Percentiles rank a stretch among this genome's conserved stretches.
Conservation (phyloP, 2,888 invertebrate genomes). For the Drosophila bunnanda region DNA sequence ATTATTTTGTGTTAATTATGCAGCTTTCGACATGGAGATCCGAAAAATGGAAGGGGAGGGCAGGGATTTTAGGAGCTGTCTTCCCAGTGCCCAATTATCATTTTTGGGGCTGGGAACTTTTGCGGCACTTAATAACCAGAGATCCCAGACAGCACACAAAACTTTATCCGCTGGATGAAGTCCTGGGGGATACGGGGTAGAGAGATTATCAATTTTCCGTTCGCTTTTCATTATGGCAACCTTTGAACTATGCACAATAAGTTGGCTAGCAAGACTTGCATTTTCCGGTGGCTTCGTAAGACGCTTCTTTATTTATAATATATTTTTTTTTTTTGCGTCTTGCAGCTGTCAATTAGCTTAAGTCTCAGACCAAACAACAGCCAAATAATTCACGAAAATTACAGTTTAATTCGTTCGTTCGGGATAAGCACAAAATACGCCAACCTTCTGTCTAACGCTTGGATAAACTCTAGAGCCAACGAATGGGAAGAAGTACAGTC, state of each 20-base stretch:
- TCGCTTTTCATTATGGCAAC: conserved; percentile 66
- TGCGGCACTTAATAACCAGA: conserved; percentile 75
- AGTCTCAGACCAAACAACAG: conserved; percentile 41
- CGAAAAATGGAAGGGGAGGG: not conserved
- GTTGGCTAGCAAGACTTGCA: conserved; percentile 58
- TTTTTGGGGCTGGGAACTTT: conserved; percentile 69
- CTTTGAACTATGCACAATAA: conserved; percentile 74
- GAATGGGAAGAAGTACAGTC: conserved; percentile 44
- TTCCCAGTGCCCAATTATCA: conserved; percentile 77
- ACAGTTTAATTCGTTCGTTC: conserved; percentile 66
- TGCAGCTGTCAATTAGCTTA: conserved; percentile 64
- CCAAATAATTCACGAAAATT: conserved; percentile 73
- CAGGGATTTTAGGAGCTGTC: conserved; percentile 23
- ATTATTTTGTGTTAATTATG: conserved; percentile 80
- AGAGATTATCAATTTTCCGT: conserved; percentile 72
- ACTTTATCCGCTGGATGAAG: conserved; percentile 64
- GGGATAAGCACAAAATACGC: conserved; percentile 65
- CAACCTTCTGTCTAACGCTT: conserved; percentile 49
- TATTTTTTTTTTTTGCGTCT: conserved; percentile 46
- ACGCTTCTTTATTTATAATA: conserved; percentile 16
- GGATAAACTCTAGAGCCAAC: conserved; percentile 21
- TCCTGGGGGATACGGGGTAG: conserved; percentile 17
- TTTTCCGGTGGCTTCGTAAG: conserved; percentile 37
- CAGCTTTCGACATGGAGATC: conserved; percentile 64
- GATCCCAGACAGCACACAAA: conserved; percentile 47